These are phyloP conservation scores for Manis crassicaudata DNA, from an alignment of 2,797 vertebrate species.

Conservation along the genomic window DNA sequence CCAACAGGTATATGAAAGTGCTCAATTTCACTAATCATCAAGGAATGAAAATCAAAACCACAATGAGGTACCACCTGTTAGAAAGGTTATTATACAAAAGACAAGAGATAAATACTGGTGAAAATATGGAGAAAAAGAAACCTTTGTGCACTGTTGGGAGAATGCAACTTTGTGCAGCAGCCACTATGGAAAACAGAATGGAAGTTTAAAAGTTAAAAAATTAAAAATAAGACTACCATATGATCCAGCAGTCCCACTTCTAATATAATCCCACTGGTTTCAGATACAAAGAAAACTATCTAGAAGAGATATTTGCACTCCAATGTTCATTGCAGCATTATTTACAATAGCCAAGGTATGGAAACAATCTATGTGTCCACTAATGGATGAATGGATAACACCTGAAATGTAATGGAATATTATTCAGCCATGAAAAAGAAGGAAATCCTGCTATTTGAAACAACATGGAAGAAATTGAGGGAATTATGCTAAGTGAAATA, in stretches of 20 bases:
- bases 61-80: not conserved
- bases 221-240: not conserved
- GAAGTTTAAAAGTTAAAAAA: not conserved
- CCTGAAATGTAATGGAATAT: not conserved
- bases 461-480: not conserved
- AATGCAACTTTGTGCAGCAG: not conserved
- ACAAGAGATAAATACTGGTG: not conserved
- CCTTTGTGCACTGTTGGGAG: not conserved
- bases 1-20: not conserved
- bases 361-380: not conserved
- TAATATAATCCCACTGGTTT: too few relatives aligned
- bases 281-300: not conserved
- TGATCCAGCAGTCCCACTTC: not conserved
- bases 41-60: not conserved
- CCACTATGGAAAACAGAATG: not conserved
- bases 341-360: not conserved
- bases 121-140: not conserved
- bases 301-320: not conserved
- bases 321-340: not conserved
- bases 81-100: not conserved
- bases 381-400: not conserved
- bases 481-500: not conserved
- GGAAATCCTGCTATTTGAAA: not conserved
- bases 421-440: not conserved
- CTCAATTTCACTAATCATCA: not conserved